These are phyloP conservation scores for Callithrix jacchus DNA, from an alignment of 2,113 vertebrate genomes.

Conservation along the genomic window DNA sequence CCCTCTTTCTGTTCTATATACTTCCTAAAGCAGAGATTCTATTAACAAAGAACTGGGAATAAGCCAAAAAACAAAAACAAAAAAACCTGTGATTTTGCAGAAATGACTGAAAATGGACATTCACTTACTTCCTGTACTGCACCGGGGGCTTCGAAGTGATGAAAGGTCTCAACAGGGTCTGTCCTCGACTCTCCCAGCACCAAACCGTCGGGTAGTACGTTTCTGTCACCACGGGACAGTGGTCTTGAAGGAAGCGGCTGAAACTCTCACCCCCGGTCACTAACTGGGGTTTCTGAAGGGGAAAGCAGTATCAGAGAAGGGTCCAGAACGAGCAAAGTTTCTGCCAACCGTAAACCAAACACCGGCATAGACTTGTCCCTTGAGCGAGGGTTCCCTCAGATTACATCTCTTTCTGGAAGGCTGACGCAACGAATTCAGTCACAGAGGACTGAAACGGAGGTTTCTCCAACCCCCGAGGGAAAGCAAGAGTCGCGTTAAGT, in stretches of 20 bases:
- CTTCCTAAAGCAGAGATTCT: neutral
- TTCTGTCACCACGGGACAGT: slow-evolving; percentile 96
- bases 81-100: neutral
- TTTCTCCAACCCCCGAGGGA: neutral
- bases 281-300: slow-evolving; percentile 93
- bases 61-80: neutral
- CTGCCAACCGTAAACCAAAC: neutral
- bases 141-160: slow-evolving; percentile 95
- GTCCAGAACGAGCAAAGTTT: slow-evolving; percentile 27
- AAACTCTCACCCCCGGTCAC: slow-evolving; percentile 93
- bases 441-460: neutral
- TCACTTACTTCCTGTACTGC: slow-evolving; percentile 94
- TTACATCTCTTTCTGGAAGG: neutral
- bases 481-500: neutral
- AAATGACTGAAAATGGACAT: neutral
- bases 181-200: slow-evolving; percentile 98
- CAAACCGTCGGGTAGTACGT: slow-evolving; percentile 98
- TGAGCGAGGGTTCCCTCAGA: neutral
- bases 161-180: slow-evolving; percentile 96
- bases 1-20: neutral
- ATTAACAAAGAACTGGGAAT: neutral
- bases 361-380: neutral
- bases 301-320: slow-evolving; percentile 48
- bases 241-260: slow-evolving; percentile 92
- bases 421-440: neutral